A percentile compares a stretch with the other conserved stretches of the same genome.
Conservation (phyloP, 1,140 invertebrate genomes). For the Lepeophtheirus salmonis region DNA sequence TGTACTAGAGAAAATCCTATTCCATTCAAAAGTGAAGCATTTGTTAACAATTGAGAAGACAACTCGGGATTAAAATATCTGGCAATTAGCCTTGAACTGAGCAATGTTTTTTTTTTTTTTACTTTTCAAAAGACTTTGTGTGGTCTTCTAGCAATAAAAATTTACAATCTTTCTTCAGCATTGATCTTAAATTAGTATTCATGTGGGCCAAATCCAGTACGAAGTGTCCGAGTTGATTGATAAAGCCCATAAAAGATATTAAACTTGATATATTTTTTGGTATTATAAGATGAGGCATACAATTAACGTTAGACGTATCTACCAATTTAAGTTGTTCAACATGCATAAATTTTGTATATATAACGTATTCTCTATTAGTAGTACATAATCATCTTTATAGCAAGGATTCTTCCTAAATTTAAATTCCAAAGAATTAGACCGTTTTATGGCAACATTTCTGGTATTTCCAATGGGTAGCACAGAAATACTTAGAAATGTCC, state of each 20-base stretch:
- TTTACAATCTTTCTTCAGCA: conserved; percentile 1
- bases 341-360: no score
- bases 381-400: no score
- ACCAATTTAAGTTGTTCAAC: no score
- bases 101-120: not conserved
- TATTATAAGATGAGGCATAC: no score
- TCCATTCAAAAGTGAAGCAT: conserved; percentile 5
- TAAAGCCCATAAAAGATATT: not conserved
- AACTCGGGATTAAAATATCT: not conserved
- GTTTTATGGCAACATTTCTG: no score
- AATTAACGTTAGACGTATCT: no score
- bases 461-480: no score
- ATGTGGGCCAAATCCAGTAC: conserved; percentile 2
- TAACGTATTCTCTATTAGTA: no score
- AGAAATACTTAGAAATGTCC: no score
- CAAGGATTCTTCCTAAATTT: no score
- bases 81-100: not conserved
- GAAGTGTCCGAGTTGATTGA: conserved; percentile 1
- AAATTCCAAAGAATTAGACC: no score
- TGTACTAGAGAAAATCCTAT: conserved; percentile 3
- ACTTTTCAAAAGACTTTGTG: conserved; percentile 1
- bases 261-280: not conserved
- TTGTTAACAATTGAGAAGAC: not conserved
- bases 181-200: not conserved
- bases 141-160: conserved; percentile 5